Conservation (phyloP, 2,888 invertebrate species). For the Icerya purchasi region DNA sequence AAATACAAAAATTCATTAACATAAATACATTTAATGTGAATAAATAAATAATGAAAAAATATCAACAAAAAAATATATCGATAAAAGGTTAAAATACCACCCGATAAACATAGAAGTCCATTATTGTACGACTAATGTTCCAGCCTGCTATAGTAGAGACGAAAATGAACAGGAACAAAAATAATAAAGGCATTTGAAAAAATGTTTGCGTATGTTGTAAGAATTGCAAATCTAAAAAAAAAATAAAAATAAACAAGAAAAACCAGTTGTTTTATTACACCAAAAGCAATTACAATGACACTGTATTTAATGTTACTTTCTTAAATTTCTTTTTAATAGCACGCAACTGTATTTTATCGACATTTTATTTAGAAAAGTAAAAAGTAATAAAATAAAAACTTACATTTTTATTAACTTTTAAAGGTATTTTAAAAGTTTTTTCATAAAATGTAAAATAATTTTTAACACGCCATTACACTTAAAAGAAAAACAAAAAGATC, state of each 20-base stretch:
- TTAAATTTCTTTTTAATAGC: too few species aligned
- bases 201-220: conserved; percentile 58
- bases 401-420: neutral
- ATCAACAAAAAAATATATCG: neutral
- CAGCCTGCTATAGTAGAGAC: conserved; percentile 52
- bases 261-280: too few species aligned
- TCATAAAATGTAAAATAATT: too few species aligned
- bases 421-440: neutral
- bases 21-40: neutral
- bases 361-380: conserved; percentile 5
- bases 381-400: neutral
- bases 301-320: too few species aligned
- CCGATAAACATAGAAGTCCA: conserved; percentile 63
- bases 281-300: too few species aligned
- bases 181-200: conserved; percentile 52
- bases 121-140: conserved; percentile 63
- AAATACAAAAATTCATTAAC: too few species aligned
- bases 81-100: conserved; percentile 32
- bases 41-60: conserved; percentile 2
- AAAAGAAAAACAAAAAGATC: too few species aligned
- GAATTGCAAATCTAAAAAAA: conserved; percentile 56
- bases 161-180: conserved; percentile 52
- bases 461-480: too few species aligned
- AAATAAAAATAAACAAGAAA: too few species aligned
- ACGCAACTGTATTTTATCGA: too few species aligned